A percentile compares a stretch with the other conserved stretches of the same genome.
These are phyloP conservation scores for Microcebus ravelobensis DNA, from an alignment of 2,113 vertebrate species.

Conservation along the genomic window DNA sequence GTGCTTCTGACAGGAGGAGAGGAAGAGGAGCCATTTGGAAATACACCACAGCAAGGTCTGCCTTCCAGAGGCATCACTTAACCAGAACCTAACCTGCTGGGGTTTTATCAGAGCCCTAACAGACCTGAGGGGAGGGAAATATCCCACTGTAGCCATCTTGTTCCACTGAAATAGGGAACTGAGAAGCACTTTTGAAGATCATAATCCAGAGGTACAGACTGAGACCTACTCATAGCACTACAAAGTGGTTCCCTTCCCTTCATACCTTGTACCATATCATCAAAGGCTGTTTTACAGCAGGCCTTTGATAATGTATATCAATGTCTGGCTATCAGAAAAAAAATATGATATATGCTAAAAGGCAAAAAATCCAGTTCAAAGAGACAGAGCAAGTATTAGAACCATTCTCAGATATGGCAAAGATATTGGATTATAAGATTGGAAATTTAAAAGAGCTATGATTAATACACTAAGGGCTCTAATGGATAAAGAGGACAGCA, in stretches of 20 bases:
- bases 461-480: background rate
- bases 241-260: no score
- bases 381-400: background rate
- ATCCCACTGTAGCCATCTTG: background rate
- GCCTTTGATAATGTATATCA: background rate
- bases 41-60: background rate
- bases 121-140: background rate
- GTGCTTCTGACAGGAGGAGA: background rate
- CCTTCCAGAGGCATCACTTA: background rate
- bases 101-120: background rate
- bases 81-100: background rate
- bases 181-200: background rate
- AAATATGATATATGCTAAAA: background rate
- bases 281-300: background rate
- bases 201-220: background rate
- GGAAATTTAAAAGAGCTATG: background rate
- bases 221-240: background rate
- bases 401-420: background rate
- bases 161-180: background rate
- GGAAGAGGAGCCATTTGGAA: background rate
- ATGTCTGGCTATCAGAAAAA: background rate
- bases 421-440: background rate
- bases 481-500: background rate
- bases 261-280: background rate
- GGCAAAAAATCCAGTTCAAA: background rate